Base-by-base conservation (phyloP, 2,113 vertebrate species). In the Periophthalmodon schlosseri region DNA sequence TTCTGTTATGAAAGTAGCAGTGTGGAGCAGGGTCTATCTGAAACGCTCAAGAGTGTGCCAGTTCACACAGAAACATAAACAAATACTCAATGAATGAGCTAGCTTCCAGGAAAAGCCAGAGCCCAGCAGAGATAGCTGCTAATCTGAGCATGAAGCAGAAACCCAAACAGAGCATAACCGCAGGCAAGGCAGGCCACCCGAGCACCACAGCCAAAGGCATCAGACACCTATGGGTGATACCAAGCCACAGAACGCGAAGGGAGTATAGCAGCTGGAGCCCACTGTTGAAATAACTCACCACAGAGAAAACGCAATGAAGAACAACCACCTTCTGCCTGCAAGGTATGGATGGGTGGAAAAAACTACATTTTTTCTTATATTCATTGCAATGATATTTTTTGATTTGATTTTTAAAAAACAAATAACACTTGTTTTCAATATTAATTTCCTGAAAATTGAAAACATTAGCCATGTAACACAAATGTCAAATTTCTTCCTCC, bases 211-310 rank as follows among this genome's bases (percentile, higher is more conserved):
- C 87, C 90, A 90, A 91, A 82, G 69, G 77, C 84, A 86, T 85
- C 74, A 83, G 83, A 92, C 90, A 92, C 91, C 89, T 92, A 88
- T 61, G 87, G 88, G 85, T 79, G 88, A 89, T 78, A 87, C 84
- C 82, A 80, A 90, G 92, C 90, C 90, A n/a, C 88, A 84, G 72
- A 77, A 85, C 63, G 70, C 21, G 20, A 69, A 69, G 65, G 74
- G 67, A 74, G 71, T 76, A 60, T 77, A 77, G 88, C 83, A 86
- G 86, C 88, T 88, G 90, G 72, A 87, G 78, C 81, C 81, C 83
- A 80, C 81, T 68, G 75, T 73, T 86, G 81, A 91, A 91, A 87
- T 75, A 84, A 75, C 58, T 85, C 77, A 88, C 89, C 86, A 82
- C 86, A 83, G 66, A 47, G 76, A 80, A 78, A 76, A 85, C 21